Evolutionary conservation across 2,113 vertebrate species (phyloP), one percentile per base, ranked within the genome.

Genomic region (Solea solea): DNA sequence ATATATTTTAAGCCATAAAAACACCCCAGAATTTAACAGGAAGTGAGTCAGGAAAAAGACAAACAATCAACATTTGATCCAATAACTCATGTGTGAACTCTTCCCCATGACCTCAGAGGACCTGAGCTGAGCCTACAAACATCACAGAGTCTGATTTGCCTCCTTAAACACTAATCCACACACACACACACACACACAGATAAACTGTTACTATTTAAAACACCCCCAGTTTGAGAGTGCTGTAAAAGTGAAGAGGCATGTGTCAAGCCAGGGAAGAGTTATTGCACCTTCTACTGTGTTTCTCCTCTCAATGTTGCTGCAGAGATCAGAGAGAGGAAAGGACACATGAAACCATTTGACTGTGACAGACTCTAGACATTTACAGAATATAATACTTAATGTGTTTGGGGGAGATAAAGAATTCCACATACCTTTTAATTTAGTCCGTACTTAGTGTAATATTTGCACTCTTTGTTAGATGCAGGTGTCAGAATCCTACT

Each of bases 351-450:
- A 64, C 45, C 54, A 72, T 67, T 82, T 71, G 53, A 60, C 58
- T 88, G 86, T 83, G 81, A 86, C 81, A 88, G 86, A 82, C 87
- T 89, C 69, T 53, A 39, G 69, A 83, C 81, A 76, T 62, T 76
- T 77, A 59, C 55, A 28, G 50, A 64, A 78, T 64, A 78, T 88
- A 75, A 86, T 83, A 83, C 86, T 88, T 82, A 83, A 80, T 78
- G 67, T 68, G 51, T 34, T 34, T 34, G 21, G 45, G 64, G 67
- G 58, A 76, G 69, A 83, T 69, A 84, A 70, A 62, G 82, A 88
- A 88, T 88, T 72, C 73, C 69, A 73, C 69, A 53, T 71, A 68
- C 49, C 49, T 39, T 71, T 72, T 76, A 66, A 81, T 78, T 83
- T 76, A 56, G 48, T 15, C 67, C 82, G 69, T 44, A 81, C 72